Percentiles rank a stretch among this genome's conserved stretches.
phyloP scores from a whole-genome alignment of 64 coral and sea anemone species.

The Montipora cactus region DNA sequence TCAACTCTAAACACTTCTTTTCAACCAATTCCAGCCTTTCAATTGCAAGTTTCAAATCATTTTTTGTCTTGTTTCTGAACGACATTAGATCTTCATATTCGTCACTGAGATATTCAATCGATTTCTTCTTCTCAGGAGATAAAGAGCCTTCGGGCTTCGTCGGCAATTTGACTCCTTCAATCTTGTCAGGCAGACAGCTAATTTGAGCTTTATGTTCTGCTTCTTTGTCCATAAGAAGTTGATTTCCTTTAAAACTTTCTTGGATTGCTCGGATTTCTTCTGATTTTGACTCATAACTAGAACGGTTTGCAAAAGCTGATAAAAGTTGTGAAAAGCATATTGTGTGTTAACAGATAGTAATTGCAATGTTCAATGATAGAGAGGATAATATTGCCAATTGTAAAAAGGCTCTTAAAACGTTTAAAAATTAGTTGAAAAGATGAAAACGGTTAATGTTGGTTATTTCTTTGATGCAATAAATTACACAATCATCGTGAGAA shows the following conservation, averaged over 20 bases:
- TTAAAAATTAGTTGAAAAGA: too few relatives aligned
- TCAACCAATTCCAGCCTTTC: not conserved
- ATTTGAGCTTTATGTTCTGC: not conserved
- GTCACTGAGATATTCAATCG: too few relatives aligned
- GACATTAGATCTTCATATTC: not conserved
- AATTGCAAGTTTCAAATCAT: not conserved
- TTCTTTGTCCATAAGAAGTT: not conserved
- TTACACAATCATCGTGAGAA: too few relatives aligned
- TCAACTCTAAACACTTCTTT: too few relatives aligned
- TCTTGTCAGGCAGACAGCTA: not conserved
- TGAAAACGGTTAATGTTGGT: too few relatives aligned
- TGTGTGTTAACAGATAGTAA: too few relatives aligned
- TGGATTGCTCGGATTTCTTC: not conserved
- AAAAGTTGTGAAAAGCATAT: too few relatives aligned
- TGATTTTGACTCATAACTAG: not conserved
- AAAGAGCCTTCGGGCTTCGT: not conserved
- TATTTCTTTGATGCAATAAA: too few relatives aligned
- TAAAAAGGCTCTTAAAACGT: too few relatives aligned
- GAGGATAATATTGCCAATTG: too few relatives aligned
- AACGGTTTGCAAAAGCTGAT: not conserved
- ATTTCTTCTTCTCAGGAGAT: not conserved
- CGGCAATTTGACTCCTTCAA: too few relatives aligned
- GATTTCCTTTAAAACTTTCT: not conserved
- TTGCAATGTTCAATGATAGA: too few relatives aligned
- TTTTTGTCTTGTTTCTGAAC: not conserved